Conservation (phyloP, 2,113 vertebrate genomes). For the Donacobius atricapilla region DNA sequence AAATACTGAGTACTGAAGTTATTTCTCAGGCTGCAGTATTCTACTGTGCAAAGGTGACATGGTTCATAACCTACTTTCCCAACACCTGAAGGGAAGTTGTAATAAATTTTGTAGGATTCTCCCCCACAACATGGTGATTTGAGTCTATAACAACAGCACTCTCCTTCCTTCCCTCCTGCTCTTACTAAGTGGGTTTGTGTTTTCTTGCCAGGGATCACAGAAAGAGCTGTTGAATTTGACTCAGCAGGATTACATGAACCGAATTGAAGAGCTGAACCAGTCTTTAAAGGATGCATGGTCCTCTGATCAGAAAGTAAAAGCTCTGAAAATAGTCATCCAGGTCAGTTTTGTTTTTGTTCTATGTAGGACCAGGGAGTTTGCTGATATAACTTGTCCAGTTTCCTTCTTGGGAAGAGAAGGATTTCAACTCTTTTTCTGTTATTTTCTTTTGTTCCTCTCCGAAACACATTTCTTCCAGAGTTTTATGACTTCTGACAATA, state of each 20-base stretch:
- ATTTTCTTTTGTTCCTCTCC: not conserved
- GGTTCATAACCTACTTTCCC: not conserved
- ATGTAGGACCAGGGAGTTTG: not conserved
- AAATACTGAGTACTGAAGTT: not conserved
- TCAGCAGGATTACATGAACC: slow-evolving; percentile 94
- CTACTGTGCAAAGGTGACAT: not conserved
- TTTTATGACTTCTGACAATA: not conserved
- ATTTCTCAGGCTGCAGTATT: not conserved
- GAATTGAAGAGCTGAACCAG: slow-evolving; percentile 96
- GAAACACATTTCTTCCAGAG: not conserved
- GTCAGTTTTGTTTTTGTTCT: slow-evolving; percentile 61
- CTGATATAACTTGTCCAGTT: not conserved
- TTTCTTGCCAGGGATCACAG: slow-evolving; percentile 85
- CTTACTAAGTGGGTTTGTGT: not conserved
- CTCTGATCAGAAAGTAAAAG: slow-evolving; percentile 98
- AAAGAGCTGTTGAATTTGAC: slow-evolving; percentile 94
- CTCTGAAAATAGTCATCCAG: slow-evolving; percentile 98
- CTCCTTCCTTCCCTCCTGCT: not conserved
- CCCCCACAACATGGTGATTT: not conserved
- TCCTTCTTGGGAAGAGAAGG: not conserved
- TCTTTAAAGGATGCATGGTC: slow-evolving; percentile 96
- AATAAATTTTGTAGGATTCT: not conserved
- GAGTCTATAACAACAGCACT: not conserved
- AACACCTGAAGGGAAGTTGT: not conserved
- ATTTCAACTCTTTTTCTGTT: not conserved